Base-by-base conservation (phyloP, 2,113 vertebrate genomes). In the Passer montanus region DNA sequence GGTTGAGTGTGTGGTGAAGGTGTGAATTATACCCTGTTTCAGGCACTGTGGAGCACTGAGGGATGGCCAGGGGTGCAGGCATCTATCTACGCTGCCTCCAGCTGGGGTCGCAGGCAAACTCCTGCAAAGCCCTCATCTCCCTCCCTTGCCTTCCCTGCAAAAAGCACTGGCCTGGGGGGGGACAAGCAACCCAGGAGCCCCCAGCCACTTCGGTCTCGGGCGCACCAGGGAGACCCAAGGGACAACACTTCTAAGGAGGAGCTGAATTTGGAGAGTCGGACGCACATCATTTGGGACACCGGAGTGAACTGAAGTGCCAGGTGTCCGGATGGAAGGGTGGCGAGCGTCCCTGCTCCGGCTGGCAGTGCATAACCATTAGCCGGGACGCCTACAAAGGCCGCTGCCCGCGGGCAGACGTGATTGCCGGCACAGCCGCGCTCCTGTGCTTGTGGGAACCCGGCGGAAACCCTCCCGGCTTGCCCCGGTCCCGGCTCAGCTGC, bases 391-490 rank as follows among this genome's bases (percentile, higher is more conserved):
- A 72, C 82, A 95, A 94, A 97, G 85, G 72, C 85, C 0, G 1
- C 77, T 94, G 94, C 83, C 89, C 84, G 80, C 10, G 76, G 94
- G 93, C 76, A 96, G 93, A 96, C 92, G 94, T 97, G 96, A 95
- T 93, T 13, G 64, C 90, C 82, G 90, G 94, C 95, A 96, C 95
- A 97, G 88, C 92, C 86, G 94, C 83, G 76, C 92, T 95, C 73
- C 78, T 0, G 37, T 3, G 8, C 86, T 90, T 87, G 94, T 96
- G 96, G 92, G 96, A 97, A 96, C 85, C 47, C 11, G 6, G 88
- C 66, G 15, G 94, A 94, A 95, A 87, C 73, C 20, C 56, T 93
- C 93, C 60, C 5, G 5, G 37, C 66, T 92, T 68, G 66, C 83
- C 90, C 80, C 66, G 86, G 64, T 80, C 69, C 79, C 41, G 1